Evolutionary conservation across 2,888 invertebrate genomes (phyloP).

Genomic region (Eristalis arbustorum): DNA sequence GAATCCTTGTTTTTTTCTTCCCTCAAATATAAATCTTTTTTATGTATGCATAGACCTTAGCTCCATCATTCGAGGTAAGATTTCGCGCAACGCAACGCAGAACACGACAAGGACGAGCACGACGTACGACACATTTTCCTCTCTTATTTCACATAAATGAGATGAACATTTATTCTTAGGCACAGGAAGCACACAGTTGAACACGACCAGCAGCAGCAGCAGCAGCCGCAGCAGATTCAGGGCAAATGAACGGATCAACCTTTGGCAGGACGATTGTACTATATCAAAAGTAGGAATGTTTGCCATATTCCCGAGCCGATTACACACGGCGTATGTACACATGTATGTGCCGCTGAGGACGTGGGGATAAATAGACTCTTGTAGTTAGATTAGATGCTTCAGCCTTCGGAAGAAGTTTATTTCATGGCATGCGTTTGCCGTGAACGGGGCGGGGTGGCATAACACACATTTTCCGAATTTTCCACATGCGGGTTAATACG

Average conservation of each 20-base stretch:
- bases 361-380: neutral
- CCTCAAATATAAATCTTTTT: neutral
- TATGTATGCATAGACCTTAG: neutral
- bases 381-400: slow-evolving; percentile 46
- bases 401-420: slow-evolving; percentile 44
- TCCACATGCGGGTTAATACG: slow-evolving; percentile 51
- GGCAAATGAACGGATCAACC: slow-evolving; percentile 64
- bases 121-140: slow-evolving; percentile 33
- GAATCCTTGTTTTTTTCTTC: slow-evolving; percentile 44
- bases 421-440: slow-evolving; percentile 45
- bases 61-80: slow-evolving; percentile 34
- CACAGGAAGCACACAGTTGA: slow-evolving; percentile 20
- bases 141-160: slow-evolving; percentile 57
- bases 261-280: slow-evolving; percentile 58
- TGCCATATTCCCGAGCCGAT: neutral
- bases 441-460: slow-evolving; percentile 38
- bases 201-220: slow-evolving; percentile 2
- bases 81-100: slow-evolving; percentile 50
- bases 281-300: slow-evolving; percentile 46
- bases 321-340: neutral
- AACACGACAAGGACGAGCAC: slow-evolving; percentile 30
- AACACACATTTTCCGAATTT: slow-evolving; percentile 52
- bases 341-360: neutral
- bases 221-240: slow-evolving; percentile 25
- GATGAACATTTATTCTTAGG: slow-evolving; percentile 59